Conservation (phyloP, 1,140 invertebrate genomes). For the Danaus plexippus region DNA sequence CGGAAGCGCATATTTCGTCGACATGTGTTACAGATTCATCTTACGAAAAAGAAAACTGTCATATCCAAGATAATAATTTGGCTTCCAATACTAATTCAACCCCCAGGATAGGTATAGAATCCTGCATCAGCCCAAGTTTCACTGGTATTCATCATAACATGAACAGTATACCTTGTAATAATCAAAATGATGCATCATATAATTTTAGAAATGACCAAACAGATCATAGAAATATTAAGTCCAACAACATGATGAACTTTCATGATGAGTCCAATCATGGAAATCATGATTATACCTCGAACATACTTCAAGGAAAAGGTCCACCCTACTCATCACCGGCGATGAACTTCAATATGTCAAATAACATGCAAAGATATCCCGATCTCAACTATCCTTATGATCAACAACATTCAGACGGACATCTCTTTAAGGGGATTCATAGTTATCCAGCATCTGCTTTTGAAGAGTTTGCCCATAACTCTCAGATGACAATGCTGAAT, state of each 20-base stretch:
- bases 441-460: constrained; percentile 71
- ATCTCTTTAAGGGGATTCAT: constrained; percentile 56
- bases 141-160: constrained; percentile 73
- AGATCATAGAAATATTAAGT: constrained; percentile 34
- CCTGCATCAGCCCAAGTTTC: constrained; percentile 76
- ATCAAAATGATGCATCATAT: constrained; percentile 38
- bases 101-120: constrained; percentile 72
- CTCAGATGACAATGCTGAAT: constrained; percentile 71
- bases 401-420: constrained; percentile 38
- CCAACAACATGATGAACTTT: constrained; percentile 37
- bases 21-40: constrained; percentile 25
- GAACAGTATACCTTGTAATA: constrained; percentile 21
- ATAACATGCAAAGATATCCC: constrained; percentile 58
- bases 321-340: constrained; percentile 45
- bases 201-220: constrained; percentile 36
- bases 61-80: constrained; percentile 49
- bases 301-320: constrained; percentile 59
- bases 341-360: constrained; percentile 49
- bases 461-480: constrained; percentile 72
- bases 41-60: constrained; percentile 44
- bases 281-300: constrained; percentile 52
- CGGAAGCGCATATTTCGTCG: constrained; percentile 33
- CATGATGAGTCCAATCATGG: constrained; percentile 43
- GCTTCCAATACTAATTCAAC: constrained; percentile 72
- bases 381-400: constrained; percentile 66